A percentile compares a stretch with the other conserved stretches of the same genome.
These are phyloP conservation scores for Pandemis corylana DNA, from an alignment of 2,888 invertebrate species.

Conservation along the genomic window DNA sequence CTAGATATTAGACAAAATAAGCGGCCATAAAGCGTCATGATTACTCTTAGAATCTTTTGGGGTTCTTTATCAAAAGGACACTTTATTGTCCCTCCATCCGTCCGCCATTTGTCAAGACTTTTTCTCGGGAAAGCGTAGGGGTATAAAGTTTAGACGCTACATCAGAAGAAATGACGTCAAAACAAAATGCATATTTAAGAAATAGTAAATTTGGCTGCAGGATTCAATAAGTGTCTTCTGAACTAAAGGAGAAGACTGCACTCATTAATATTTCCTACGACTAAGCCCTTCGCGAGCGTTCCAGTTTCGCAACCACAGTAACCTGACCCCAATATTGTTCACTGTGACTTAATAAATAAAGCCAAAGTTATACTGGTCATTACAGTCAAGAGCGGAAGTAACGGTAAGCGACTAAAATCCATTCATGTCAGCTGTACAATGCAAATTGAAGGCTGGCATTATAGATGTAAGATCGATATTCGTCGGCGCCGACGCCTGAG, in stretches of 20 bases:
- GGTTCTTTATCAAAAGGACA: too few species aligned
- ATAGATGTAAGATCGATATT: conserved; percentile 10
- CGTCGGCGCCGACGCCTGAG: neutral
- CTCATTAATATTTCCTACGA: conserved; percentile 22
- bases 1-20: too few species aligned
- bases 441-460: conserved; percentile 8
- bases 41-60: too few species aligned
- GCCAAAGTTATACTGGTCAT: conserved; percentile 2
- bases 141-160: too few species aligned
- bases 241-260: conserved; percentile 6
- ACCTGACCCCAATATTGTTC: conserved; percentile 5
- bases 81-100: too few species aligned
- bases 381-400: conserved; percentile 20
- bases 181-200: neutral
- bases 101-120: too few species aligned
- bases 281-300: conserved; percentile 12
- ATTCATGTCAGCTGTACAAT: conserved; percentile 21
- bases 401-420: conserved; percentile 18
- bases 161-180: neutral
- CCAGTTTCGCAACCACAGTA: conserved; percentile 3
- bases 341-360: neutral
- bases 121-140: too few species aligned
- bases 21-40: too few species aligned
- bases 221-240: neutral
- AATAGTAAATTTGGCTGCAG: neutral